Conservation (phyloP, 1,140 invertebrate species). For the Parapsyche elsis region DNA sequence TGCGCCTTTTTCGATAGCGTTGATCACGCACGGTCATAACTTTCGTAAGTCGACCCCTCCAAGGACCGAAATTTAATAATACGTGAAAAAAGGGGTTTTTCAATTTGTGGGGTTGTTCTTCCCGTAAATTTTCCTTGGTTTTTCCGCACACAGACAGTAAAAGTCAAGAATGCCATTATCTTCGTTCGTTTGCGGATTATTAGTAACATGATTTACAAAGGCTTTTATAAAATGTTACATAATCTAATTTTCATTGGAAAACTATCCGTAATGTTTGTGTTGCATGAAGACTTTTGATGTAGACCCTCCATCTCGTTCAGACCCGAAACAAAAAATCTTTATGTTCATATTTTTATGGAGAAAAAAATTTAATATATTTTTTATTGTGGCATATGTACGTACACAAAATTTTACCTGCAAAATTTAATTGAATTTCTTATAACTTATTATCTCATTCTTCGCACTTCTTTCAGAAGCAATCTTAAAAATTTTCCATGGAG, state of each 20-base stretch:
- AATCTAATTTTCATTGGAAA: background rate
- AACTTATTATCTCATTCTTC: conserved; percentile 22
- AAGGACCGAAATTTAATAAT: conserved; percentile 8
- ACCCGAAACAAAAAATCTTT: background rate
- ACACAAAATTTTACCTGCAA: conserved; percentile 2
- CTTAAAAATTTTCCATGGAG: conserved; percentile 2
- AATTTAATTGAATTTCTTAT: conserved; percentile 29
- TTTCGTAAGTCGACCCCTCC: conserved; percentile 9
- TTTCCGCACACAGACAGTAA: background rate
- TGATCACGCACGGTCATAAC: conserved; percentile 23
- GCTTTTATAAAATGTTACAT: background rate
- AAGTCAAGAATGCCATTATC: conserved; percentile 11
- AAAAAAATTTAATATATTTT: conserved; percentile 12
- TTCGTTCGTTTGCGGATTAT: background rate
- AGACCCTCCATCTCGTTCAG: background rate
- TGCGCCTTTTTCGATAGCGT: background rate
- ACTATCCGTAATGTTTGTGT: background rate
- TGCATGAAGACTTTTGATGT: conserved; percentile 10
- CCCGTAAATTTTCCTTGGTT: background rate
- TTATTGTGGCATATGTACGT: background rate
- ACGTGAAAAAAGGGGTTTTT: background rate
- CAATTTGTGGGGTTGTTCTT: conserved; percentile 1
- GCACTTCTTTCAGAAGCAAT: conserved; percentile 4
- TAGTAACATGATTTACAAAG: background rate
- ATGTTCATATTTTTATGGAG: background rate